Evolutionary conservation across 2,113 vertebrate genomes (phyloP), one percentile per base, ranked within the genome.

Genomic region (Brachyhypopomus occidentalis): DNA sequence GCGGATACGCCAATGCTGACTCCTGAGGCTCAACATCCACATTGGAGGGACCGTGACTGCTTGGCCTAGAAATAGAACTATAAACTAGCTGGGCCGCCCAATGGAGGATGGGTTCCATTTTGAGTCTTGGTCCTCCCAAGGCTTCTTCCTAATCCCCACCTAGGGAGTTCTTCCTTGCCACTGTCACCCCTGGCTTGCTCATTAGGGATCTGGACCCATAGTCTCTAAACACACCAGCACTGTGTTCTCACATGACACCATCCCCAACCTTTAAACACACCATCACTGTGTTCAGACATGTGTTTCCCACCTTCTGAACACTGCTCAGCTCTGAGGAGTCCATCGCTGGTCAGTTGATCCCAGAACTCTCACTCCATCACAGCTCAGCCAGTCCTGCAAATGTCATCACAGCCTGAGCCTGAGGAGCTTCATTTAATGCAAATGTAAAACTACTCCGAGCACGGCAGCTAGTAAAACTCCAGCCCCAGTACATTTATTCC

Each of bases 331-430:
- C 45, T 52, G 45, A 52, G 12, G 45, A 14, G 45, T 14, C 27
- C 34, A 22, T 38, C 7, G 7, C 11, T 71, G 58, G 58, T 75
- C 58, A 75, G n/a, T 20, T 62, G 41, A 19, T 72, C 38, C 58
- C 59, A 60, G 56, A 67, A 84, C 38, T 55, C 55, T 60, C 25
- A 8, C 55, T 80, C 48, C 38, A 56, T 78, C 83, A 70, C 48
- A 23, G 38, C 52, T 73, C 70, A 69, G 41, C 38, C 58, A 22
- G 45, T 67, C 75, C 75, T 84, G 41, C 62, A 84, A 62, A 38
- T 78, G 78, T 81, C 72, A 74, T 82, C 74, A 81, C 62, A 75
- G 41, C 25, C 30, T 30, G 60, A 20, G 14, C 34, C 63, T 74
- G 4, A 22, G 4, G 34, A 16, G 23, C 25, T 34, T 64, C 41